Evolutionary conservation across 2,797 vertebrate species (phyloP), one percentile per base, ranked within the genome.

Genomic region (Hydrophis major): DNA sequence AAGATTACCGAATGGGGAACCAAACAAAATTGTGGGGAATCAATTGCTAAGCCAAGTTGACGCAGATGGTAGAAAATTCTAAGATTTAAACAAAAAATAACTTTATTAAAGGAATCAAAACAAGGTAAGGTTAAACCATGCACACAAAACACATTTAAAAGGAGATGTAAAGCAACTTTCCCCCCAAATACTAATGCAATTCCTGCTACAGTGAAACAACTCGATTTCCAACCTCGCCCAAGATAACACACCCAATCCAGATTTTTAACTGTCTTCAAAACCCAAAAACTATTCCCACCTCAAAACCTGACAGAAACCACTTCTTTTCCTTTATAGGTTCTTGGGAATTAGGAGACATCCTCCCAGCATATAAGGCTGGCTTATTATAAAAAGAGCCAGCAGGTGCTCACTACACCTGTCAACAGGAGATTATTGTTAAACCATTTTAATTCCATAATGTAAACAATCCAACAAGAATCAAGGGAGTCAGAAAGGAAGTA

Each of bases 401-500:
- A 47, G 20, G 8, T 47, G 37, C 37, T 11, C 42, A 47, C 42
- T 83, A 47, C 22, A 83, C 42, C 78, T 83, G 20, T 47, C 74
- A 83, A 25, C 42, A 83, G 32, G 69, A n/a, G 78, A 47, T 83
- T 83, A 83, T 25, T 25, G 37, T 83, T 47, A 83, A 83, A 47
- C 42, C 42, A 47, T 47, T 83, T 83, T 47, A 83, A 83, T 83
- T 42, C 37, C 74, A 83, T 83, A 83, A 78, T 42, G 74, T 22
- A 83, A 42, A 47, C 74, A 83, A 83, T 1, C 6, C 32, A 88
- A 37, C 22, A 69, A 69, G 16, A 32, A 47, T 3, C 12, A 92
- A 94, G 55, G 11, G 92, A n/a, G n/a, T 0, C 13, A 78, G 56
- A 87, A 94, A 89, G 87, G 59, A 78, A 88, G n/a, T 83, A 83